These are phyloP conservation scores for Microcebus ravelobensis DNA, from an alignment of 2,113 vertebrate genomes.

Conservation along the genomic window DNA sequence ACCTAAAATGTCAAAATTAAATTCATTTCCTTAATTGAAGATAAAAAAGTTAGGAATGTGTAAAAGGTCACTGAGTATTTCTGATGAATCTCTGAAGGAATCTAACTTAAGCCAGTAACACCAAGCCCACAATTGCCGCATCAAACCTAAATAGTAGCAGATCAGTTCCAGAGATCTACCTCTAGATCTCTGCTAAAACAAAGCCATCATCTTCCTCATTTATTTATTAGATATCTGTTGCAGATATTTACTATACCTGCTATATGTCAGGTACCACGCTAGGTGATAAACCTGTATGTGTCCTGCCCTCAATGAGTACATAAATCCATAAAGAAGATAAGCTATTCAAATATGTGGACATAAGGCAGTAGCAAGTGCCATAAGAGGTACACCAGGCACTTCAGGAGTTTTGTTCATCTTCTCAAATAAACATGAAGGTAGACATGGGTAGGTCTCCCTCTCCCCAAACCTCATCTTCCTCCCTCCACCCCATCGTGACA, in stretches of 20 bases:
- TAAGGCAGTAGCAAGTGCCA: not conserved
- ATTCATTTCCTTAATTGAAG: constrained; percentile 11
- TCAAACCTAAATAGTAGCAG: not conserved
- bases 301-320: not conserved
- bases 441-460: no score
- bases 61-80: not conserved
- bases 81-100: not conserved
- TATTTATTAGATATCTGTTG: not conserved
- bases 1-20: not conserved
- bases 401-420: not conserved
- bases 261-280: not conserved
- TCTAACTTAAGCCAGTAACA: not conserved
- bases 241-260: not conserved
- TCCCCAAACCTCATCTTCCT: no score
- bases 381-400: not conserved
- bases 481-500: no score
- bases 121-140: not conserved
- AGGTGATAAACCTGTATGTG: not conserved
- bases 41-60: not conserved
- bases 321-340: not conserved
- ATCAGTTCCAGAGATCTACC: not conserved
- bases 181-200: not conserved
- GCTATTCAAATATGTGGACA: not conserved
- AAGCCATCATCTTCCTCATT: not conserved
- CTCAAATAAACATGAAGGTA: not conserved